phyloP scores from a whole-genome alignment of 2,888 invertebrate genomes.

The Andrena haemorrhoa region DNA sequence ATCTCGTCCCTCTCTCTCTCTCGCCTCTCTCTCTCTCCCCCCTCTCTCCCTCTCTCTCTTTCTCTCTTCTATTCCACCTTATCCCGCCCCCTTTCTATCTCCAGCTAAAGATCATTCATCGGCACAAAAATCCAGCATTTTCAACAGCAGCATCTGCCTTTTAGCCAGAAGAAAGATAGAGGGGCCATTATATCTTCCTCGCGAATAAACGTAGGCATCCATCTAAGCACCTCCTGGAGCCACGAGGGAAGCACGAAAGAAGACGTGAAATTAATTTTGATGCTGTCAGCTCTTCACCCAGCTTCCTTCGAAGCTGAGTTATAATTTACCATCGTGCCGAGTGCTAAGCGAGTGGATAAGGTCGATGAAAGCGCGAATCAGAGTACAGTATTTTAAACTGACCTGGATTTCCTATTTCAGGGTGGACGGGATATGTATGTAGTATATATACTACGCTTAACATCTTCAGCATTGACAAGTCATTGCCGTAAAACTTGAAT shows the following conservation, averaged over 20 bases:
- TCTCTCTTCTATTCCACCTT: not conserved
- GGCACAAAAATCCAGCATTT: conserved; percentile 53
- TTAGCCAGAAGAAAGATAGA: conserved; percentile 13
- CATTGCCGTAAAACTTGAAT: conserved; percentile 4
- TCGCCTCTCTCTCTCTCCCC: too few relatives aligned
- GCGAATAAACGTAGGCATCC: conserved; percentile 58
- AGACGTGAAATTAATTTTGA: conserved; percentile 67
- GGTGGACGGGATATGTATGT: not conserved
- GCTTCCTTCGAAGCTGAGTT: conserved; percentile 41
- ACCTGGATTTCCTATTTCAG: conserved; percentile 43
- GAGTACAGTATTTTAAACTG: conserved; percentile 54
- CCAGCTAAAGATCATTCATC: conserved; percentile 42
- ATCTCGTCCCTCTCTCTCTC: too few relatives aligned
- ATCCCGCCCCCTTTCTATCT: not conserved
- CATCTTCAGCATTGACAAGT: conserved; percentile 6
- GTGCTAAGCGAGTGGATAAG: conserved; percentile 47
- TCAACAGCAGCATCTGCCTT: conserved; percentile 34
- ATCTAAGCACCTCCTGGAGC: conserved; percentile 44
- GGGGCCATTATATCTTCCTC: conserved; percentile 59
- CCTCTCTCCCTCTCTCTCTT: too few relatives aligned
- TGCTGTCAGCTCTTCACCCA: conserved; percentile 30
- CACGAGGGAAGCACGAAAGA: conserved; percentile 37
- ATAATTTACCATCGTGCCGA: conserved; percentile 54
- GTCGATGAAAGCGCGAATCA: conserved; percentile 56
- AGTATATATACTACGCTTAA: not conserved